Evolutionary conservation across 1,140 invertebrate genomes (phyloP).

Genomic region (Sinella curviseta): DNA sequence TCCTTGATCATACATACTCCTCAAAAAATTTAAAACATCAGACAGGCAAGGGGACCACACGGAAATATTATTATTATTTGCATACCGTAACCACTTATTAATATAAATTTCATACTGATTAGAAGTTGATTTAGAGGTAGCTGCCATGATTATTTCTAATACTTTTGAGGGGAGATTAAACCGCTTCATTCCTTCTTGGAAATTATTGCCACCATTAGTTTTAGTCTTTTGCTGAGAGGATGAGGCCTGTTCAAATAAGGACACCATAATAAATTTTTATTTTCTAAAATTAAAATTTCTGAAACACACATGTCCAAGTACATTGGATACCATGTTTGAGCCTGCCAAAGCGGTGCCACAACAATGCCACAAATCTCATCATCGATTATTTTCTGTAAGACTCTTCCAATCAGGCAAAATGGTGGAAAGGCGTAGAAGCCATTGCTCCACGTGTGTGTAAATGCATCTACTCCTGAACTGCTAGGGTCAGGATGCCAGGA

Average conservation of each 20-base stretch:
- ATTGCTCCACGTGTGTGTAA: background rate
- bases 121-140: background rate
- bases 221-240: too few species aligned
- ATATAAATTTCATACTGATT: background rate
- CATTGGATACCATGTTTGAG: conserved; percentile 29
- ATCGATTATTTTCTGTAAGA: background rate
- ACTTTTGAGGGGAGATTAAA: too few species aligned
- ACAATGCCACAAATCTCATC: conserved; percentile 1
- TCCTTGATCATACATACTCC: too few species aligned
- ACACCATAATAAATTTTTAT: conserved; percentile 5
- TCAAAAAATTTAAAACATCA: background rate
- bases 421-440: conserved; percentile 28
- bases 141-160: background rate
- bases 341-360: too few species aligned
- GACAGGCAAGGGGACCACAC: background rate
- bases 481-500: background rate
- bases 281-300: background rate
- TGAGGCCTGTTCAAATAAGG: conserved; percentile 8
- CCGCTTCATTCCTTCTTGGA: too few species aligned
- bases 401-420: conserved; percentile 18
- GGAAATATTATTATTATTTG: too few species aligned
- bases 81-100: background rate
- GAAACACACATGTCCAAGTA: background rate
- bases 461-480: background rate
- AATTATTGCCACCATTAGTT: too few species aligned